Conservation (phyloP, 2,113 vertebrate genomes). For the Petroica traversi region DNA sequence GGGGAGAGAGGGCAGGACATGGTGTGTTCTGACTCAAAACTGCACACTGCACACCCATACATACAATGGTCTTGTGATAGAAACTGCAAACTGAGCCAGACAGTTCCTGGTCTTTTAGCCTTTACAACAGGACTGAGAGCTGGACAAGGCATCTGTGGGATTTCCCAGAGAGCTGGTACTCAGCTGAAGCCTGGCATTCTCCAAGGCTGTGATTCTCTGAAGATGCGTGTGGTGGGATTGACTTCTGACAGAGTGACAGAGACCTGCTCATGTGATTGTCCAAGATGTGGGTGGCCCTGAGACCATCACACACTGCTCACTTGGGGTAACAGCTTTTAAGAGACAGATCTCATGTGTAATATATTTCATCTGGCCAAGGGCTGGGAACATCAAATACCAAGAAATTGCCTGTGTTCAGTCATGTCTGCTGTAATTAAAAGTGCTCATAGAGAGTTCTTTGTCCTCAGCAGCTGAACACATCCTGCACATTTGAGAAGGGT, state of each 20-base stretch:
- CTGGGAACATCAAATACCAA: neutral
- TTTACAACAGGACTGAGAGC: neutral
- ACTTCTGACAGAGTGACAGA: neutral
- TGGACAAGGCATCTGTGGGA: neutral
- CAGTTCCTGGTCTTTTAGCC: neutral
- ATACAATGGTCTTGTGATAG: neutral
- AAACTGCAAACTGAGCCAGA: neutral
- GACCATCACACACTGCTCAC: neutral
- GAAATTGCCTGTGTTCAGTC: neutral
- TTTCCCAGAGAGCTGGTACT: neutral
- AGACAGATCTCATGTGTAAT: neutral
- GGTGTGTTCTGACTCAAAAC: neutral
- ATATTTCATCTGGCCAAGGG: neutral
- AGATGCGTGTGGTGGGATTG: neutral
- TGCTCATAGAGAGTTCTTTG: neutral
- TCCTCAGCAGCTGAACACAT: conserved; percentile 5
- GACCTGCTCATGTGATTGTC: neutral
- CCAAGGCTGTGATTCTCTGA: neutral
- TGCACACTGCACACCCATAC: neutral
- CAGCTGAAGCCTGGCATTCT: neutral
- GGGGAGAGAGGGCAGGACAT: neutral
- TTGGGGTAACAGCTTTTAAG: neutral
- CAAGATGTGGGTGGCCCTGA: neutral
- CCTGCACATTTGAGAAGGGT: neutral
- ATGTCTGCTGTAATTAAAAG: neutral